phyloP scores from a whole-genome alignment of 2,888 invertebrate genomes.

The Autographa pulchrina region DNA sequence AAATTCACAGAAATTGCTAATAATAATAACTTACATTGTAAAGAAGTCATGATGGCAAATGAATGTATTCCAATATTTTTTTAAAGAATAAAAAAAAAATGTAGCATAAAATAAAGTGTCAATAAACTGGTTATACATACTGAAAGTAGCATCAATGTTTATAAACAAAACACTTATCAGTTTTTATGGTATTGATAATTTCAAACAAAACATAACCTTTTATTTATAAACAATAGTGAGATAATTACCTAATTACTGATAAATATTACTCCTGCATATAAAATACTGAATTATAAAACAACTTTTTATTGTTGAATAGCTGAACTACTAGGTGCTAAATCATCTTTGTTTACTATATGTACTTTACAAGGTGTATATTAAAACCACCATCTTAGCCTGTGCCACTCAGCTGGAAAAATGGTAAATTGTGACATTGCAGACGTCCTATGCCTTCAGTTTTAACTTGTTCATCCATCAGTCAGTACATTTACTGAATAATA shows the following conservation, averaged over 20 bases:
- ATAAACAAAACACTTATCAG: constrained; percentile 49
- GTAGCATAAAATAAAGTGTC: neutral
- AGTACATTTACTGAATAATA: neutral
- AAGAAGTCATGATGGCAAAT: too few relatives aligned
- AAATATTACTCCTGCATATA: constrained; percentile 7
- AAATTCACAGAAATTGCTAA: too few relatives aligned
- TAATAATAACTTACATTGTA: too few relatives aligned
- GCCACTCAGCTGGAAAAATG: too few relatives aligned
- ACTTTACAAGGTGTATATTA: too few relatives aligned
- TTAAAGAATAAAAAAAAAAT: neutral
- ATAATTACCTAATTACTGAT: constrained; percentile 36
- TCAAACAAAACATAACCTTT: constrained; percentile 28
- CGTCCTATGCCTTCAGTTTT: too few relatives aligned
- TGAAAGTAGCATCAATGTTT: constrained; percentile 34
- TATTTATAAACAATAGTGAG: constrained; percentile 43
- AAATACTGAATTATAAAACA: neutral
- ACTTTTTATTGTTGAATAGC: neutral
- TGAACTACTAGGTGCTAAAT: too few relatives aligned
- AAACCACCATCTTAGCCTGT: too few relatives aligned
- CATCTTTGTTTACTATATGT: too few relatives aligned
- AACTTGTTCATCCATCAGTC: neutral
- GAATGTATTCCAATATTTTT: too few relatives aligned
- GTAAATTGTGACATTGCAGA: too few relatives aligned
- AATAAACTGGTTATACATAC: constrained; percentile 7
- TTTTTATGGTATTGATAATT: constrained; percentile 42